These are phyloP conservation scores for Xestia xanthographa DNA, from an alignment of 2,888 invertebrate species.

Conservation along the genomic window DNA sequence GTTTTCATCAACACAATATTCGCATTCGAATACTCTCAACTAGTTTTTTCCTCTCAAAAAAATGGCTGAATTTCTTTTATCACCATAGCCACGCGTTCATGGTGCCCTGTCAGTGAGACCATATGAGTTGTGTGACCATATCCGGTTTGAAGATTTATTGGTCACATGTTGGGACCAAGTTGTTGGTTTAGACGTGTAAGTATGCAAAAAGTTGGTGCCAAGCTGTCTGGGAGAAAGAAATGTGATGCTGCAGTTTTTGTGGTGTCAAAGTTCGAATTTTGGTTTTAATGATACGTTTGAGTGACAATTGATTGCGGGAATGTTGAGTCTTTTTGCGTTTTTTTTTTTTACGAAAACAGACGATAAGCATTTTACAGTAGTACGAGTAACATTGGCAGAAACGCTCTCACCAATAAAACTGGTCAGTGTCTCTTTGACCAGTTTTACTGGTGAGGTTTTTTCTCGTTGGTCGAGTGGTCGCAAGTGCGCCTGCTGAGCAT, in stretches of 20 bases:
- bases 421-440: no score
- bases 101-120: conserved; percentile 40
- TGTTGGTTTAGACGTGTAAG: conserved; percentile 67
- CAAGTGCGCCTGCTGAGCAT: neutral
- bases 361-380: neutral
- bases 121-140: conserved; percentile 77
- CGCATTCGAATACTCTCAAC: conserved; percentile 17
- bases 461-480: no score
- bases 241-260: conserved; percentile 55
- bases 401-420: no score
- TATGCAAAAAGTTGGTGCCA: conserved; percentile 83
- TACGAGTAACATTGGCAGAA: neutral
- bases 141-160: conserved; percentile 81
- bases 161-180: conserved; percentile 73
- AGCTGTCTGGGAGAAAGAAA: conserved; percentile 77
- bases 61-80: conserved; percentile 15
- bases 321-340: neutral
- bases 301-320: conserved; percentile 1
- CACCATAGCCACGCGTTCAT: conserved; percentile 52
- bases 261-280: conserved; percentile 17
- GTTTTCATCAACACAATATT: conserved; percentile 10
- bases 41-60: conserved; percentile 6
- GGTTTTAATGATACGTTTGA: conserved; percentile 43
- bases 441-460: no score
- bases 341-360: neutral